Base-by-base conservation (phyloP, 2,888 invertebrate species). In the Mythimna albipuncta region DNA sequence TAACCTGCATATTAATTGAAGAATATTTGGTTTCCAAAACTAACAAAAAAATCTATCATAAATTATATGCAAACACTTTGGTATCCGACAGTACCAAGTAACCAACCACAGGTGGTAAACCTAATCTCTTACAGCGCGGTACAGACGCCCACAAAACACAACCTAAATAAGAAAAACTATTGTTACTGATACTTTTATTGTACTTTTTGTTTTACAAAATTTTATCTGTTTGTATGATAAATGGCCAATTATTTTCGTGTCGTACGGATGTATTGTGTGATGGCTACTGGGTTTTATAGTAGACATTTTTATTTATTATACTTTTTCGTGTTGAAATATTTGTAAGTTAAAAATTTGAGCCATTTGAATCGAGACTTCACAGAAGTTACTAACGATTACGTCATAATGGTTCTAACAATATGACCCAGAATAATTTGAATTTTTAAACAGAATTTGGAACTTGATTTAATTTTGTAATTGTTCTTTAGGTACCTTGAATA, bases 181-280 rank as follows among this genome's bases (percentile, higher is more conserved):
- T 81, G 69, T 81, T 69, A 58, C 55, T 32, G 75, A 78, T 61
- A 75, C 65, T 82, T 77, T 72, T 82, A 76, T 79, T 81, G 62
- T 81, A 81, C 65, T 68, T 81, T 75, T 82, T 82, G 81, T 83
- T 82, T 83, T 80, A 83, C 77, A 69, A 74, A 74, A 82, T 83
- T 82, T 77, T 83, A 82, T 82, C 82, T 68, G 73, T 57, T 69
- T 72, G 67, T 74, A 61, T 82, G 83, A 82, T 71, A 77, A 77
- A 82, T 77, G 55, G 67, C 71, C 81, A 79, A 81, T 81, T 81
- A 81, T 82, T 82, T 79, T 72, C 41, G 50, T 79, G 75, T 59
- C 13, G 47, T 72, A 59, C 59, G 41, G 21, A 62, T 77, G 64
- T 78, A 68, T 82, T 78, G 74, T 82, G 13, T 38, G 64, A 70